Base-by-base conservation (phyloP, 2,113 vertebrate species). In the Melanotaenia duboulayi region DNA sequence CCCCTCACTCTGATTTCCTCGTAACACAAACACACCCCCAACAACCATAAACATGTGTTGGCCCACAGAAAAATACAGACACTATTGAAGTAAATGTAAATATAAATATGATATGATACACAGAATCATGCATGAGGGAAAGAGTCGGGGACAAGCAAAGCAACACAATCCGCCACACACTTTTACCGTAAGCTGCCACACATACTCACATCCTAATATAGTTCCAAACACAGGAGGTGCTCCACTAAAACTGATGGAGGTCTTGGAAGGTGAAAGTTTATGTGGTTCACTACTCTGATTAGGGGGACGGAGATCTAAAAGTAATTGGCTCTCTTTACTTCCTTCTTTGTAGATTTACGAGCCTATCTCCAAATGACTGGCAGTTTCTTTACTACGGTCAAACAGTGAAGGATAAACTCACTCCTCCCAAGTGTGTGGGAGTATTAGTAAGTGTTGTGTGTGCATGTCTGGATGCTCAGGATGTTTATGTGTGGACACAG, bases 251-350 rank as follows among this genome's bases (percentile, higher is more conserved):
- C 54, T 55, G 79, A 74, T 78, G 76, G 65, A 79, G 81, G 89
- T 87, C 87, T 74, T 68, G 65, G 83, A 92, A 92, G 92, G 92
- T 91, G 90, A 91, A 90, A 88, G 91, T 92, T 93, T 92, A 93
- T 85, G 89, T 92, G 91, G 78, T 83, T 87, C 83, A 77, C 71
- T 72, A 52, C 75, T 67, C 90, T 92, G 91, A 92, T 93, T 90
- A 92, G 91, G 85, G 78, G 72, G 68, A 67, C 80, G 60, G 69
- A 86, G 89, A 92, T 92, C 87, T 91, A 80, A 89, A 91, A 88
- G 90, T 90, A 92, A 93, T 93, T 91, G 86, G 78, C 80, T 89
- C 72, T 74, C 87, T 94, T 92, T 88, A 91, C 88, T 91, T 90
- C 81, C 75, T 84, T 80, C 81, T 82, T 80, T 70, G 65, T 60